Base-by-base conservation (phyloP, 1,140 invertebrate genomes). In the Zaprionus capensis region DNA sequence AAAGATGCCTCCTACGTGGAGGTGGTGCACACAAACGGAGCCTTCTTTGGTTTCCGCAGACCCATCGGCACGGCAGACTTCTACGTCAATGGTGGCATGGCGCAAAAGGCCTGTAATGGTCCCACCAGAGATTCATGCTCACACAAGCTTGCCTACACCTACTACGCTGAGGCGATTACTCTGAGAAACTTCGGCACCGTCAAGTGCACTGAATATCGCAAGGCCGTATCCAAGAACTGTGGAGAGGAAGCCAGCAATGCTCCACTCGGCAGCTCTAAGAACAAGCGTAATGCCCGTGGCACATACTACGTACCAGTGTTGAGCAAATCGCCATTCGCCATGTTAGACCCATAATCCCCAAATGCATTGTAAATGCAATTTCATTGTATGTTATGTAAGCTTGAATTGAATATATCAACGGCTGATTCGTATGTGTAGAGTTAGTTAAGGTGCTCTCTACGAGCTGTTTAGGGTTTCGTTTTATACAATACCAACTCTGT, bases 11-110 rank as follows among this genome's bases (percentile, higher is more conserved):
- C 93, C 2, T 95, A 95, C 71, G 96, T 96, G 1, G 95, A 96
- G 91, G 94, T 96, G 1, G 95, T 97, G 58, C 96, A 97, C 79
- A 96, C 96, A 1, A 95, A 96, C 73, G 95, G 94, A 24, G 94
- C 94, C 12, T 84, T 94, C 63, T 88, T 95, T 12, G 95, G 94
- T 78, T 95, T 95, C 62, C 51, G 88, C 11, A 71, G 73, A 6
- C 87, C 92, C 4, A 81, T 94, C 24, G 94, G 94, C 87, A 94
- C 71, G 93, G 92, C 26, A 4, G 94, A 95, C 76, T 95, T 94
- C 56, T 78, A 78, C 20, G 94, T 94, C 2, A 95, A 95, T 75
- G 94, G 94, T 3, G 94, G 94, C 9, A 62, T 58, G 7, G 34
- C 64, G 0, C 95, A 34, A 11, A 34, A 34, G 31, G 9, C 9